Evolutionary conservation across 2,797 vertebrate genomes (phyloP).

Genomic region (Cyclura pinguis): DNA sequence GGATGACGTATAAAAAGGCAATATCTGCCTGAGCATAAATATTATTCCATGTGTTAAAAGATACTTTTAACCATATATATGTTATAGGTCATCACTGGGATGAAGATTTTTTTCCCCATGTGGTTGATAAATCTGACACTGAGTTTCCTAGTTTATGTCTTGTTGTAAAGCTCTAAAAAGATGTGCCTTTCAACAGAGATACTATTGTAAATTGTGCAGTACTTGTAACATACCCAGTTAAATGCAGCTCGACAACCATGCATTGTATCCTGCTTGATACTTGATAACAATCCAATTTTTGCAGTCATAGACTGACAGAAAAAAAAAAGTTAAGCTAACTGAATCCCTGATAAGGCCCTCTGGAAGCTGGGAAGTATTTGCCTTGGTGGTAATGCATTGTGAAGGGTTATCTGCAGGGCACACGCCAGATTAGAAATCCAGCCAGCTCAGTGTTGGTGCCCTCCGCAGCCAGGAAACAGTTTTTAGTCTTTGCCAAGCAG

Average conservation of each 20-base stretch:
- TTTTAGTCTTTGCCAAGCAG: not conserved
- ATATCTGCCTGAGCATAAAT: not conserved
- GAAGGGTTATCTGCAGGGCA: not conserved
- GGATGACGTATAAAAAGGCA: not conserved
- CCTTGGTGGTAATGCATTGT: not conserved
- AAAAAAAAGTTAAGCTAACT: not conserved
- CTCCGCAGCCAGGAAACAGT: not conserved
- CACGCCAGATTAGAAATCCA: not conserved
- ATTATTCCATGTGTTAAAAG: conserved; percentile 12
- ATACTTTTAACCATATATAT: not conserved
- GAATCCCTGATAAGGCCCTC: not conserved
- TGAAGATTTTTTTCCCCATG: not conserved
- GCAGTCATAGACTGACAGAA: not conserved
- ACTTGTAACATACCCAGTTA: not conserved
- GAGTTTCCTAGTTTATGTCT: not conserved
- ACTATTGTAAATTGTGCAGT: not conserved
- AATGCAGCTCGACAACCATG: not conserved
- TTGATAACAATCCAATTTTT: not conserved
- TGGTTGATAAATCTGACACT: not conserved
- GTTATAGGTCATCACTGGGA: not conserved
- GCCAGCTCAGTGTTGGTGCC: not conserved
- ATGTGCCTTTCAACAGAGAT: not conserved
- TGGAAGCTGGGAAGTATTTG: not conserved
- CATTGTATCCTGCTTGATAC: not conserved
- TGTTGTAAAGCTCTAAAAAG: not conserved